Evolutionary conservation across 2,113 vertebrate genomes (phyloP).

Genomic region (Notarius quadriscutis): DNA sequence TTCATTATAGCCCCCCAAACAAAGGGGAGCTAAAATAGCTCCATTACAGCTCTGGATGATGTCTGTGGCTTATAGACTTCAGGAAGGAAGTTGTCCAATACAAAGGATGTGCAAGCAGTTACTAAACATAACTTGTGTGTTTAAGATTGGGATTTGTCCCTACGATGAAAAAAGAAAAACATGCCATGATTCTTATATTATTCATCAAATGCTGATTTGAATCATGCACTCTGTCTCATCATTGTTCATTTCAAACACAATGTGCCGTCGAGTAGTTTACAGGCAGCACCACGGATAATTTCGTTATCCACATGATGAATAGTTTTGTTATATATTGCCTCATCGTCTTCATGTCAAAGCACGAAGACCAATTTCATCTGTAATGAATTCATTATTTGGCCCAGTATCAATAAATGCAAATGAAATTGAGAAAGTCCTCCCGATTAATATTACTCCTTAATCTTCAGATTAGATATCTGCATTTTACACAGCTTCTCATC

Average conservation of each 20-base stretch:
- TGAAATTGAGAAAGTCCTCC: slow-evolving; percentile 4
- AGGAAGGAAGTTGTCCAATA: background rate
- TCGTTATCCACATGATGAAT: background rate
- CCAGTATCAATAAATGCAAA: slow-evolving; percentile 30
- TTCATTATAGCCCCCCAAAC: background rate
- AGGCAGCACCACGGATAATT: background rate
- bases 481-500: background rate
- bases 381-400: slow-evolving; percentile 17
- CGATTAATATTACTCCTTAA: background rate
- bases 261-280: background rate
- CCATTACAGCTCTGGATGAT: background rate
- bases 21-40: background rate
- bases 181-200: background rate
- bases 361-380: background rate
- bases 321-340: background rate
- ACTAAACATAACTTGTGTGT: background rate
- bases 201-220: background rate
- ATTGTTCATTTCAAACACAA: background rate
- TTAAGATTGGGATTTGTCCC: background rate
- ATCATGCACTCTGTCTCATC: background rate
- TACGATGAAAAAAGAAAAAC: background rate
- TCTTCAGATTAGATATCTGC: slow-evolving; percentile 15
- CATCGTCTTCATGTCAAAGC: background rate
- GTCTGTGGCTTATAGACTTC: background rate
- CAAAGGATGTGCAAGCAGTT: background rate